Base-by-base conservation (phyloP, 2,113 vertebrate species). In the Speoplatyrhinus poulsoni region DNA sequence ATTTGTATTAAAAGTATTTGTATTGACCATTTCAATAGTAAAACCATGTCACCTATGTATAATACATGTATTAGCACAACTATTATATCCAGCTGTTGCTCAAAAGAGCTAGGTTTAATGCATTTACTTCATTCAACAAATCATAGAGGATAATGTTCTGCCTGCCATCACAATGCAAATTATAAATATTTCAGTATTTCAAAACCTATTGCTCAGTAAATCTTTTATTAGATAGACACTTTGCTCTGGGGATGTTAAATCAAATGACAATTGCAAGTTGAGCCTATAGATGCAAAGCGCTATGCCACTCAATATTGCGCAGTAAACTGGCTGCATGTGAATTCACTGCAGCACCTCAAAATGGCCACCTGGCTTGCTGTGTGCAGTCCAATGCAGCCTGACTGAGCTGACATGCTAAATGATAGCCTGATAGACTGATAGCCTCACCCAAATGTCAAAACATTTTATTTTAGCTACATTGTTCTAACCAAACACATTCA, bases 341-440 rank as follows among this genome's bases (percentile, higher is more conserved):
- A 84, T 85, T 65, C 85, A 88, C 75, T 86, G 88, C 85, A 65
- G 64, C 32, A 75, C 81, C 84, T 80, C 81, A 91, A 91, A 89
- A 89, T 89, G 89, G 88, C 88, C 81, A 87, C 88, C 79, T 75
- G 79, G 75, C 77, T 73, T 79, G 69, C 79, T 82, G 75, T 64
- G 71, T 58, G n/a, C 76, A 78, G 80, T 52, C 65, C 74, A 71
- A 67, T 58, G n/a, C 76, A 78, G 80, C 55, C 65, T 74, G 73
- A 67, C 69, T 48, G 47, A 82, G 66, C 53, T 57, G 36, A 36
- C 41, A 61, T 53, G 0, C 69, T 64, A 64, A 52, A 19, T 63
- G 62, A 61, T 49, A 4, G 17, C 50, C 62, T 46, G 19, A 69
- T 15, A 19, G 19, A 1, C 19, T 63, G 62, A 61, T 49, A 4